Base-by-base conservation (phyloP, 92 coral and sea anemone species). In the Ricordea florida region DNA sequence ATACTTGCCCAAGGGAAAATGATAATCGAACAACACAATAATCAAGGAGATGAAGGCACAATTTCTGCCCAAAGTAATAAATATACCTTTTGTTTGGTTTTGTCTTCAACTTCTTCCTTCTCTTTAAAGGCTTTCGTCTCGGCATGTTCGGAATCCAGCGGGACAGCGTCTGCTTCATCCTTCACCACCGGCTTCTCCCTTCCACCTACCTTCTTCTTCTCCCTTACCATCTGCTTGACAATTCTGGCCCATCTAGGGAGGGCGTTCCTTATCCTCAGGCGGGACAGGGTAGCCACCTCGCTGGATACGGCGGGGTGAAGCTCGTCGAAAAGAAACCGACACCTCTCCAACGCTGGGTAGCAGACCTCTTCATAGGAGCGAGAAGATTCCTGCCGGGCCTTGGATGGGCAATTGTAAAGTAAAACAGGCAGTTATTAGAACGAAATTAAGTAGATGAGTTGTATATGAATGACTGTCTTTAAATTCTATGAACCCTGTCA, bases 351-450 rank as follows among this genome's bases (percentile, higher is more conserved):
- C 16, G 92, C 98, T 23, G 98, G 98, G 29, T 80, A 86, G 66
- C 98, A 94, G 16, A 94, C 98, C 41, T 94, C 98, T 56, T 94
- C 98, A 63, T 94, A 94, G 0, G 98, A 94, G 6, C 98, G 94
- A 2, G 92, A 94, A 1, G 98, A 94, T 60, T 94, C 98, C 64
- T 94, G 98, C 27, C 91, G 97, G 18, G 98, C 94, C 98, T 94
- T 15, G 10, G 33, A 40, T 15, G 13, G 2, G 33, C 48, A 17
- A 34, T 22, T 20, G 10, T 27, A 5, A 24, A n/a, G n/a, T n/a
- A n/a, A n/a, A n/a, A n/a, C n/a, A n/a, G n/a, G n/a, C n/a, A n/a
- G n/a, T n/a, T n/a, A n/a, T n/a, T n/a, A n/a, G n/a, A n/a, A n/a
- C n/a, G n/a, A n/a, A n/a, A n/a, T n/a, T n/a, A n/a, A n/a, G n/a